Conservation (phyloP, 1,140 invertebrate genomes). For the Ceratosolen fusciceps region DNA sequence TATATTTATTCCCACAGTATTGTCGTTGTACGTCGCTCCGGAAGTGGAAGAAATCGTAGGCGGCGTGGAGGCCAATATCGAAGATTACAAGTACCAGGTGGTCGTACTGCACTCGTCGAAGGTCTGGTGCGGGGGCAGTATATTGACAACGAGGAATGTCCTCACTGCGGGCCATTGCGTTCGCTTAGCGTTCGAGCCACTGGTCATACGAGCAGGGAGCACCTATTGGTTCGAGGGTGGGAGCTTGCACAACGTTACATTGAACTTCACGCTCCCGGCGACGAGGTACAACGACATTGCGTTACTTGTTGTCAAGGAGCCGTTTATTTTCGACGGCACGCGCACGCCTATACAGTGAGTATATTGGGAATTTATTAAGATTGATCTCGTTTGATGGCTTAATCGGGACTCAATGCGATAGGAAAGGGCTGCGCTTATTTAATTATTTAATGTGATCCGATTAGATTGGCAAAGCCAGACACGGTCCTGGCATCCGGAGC, state of each 20-base stretch:
- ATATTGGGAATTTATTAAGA: too few species aligned
- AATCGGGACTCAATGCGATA: too few species aligned
- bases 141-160: constrained; percentile 73
- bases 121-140: constrained; percentile 75
- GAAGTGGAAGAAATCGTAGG: background rate
- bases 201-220: background rate
- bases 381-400: too few species aligned
- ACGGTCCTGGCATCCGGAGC: background rate
- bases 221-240: background rate
- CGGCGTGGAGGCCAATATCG: background rate
- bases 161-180: constrained; percentile 74
- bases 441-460: too few species aligned
- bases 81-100: background rate
- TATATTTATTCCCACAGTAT: background rate
- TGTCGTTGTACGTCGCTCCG: background rate
- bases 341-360: background rate
- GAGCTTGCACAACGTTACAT: background rate
- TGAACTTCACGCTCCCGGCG: background rate
- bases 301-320: background rate
- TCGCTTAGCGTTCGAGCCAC: background rate
- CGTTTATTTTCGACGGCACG: background rate
- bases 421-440: too few species aligned
- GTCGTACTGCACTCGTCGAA: background rate
- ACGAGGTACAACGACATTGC: background rate
- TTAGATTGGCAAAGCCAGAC: background rate